A percentile compares a stretch with the other conserved stretches of the same genome.
These are phyloP conservation scores for Dasyurus viverrinus DNA, from an alignment of 2,113 vertebrate genomes.

Conservation along the genomic window DNA sequence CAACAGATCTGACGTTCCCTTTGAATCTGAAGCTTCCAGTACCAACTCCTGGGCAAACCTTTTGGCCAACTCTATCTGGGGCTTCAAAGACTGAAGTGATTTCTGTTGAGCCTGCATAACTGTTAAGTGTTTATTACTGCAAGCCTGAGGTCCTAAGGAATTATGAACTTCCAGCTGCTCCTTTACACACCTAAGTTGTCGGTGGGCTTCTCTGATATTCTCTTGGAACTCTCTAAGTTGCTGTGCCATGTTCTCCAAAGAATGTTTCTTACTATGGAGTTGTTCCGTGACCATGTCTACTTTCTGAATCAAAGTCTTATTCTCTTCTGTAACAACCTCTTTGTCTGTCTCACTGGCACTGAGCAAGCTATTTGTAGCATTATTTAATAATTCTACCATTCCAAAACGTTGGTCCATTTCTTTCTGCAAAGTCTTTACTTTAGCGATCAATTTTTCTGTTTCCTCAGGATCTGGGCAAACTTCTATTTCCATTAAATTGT, in stretches of 20 bases:
- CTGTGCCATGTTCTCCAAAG: slow-evolving; percentile 90
- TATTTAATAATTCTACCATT: slow-evolving; percentile 90
- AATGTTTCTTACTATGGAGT: slow-evolving; percentile 89
- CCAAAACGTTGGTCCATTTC: slow-evolving; percentile 94
- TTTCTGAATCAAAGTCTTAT: slow-evolving; percentile 83
- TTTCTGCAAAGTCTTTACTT: slow-evolving; percentile 92
- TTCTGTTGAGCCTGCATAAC: slow-evolving; percentile 96
- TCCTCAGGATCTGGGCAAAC: slow-evolving; percentile 85
- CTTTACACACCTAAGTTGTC: slow-evolving; percentile 88
- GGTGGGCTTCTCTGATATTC: slow-evolving; percentile 87
- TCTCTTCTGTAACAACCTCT: slow-evolving; percentile 88
- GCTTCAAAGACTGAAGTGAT: slow-evolving; percentile 87
- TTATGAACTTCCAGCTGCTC: slow-evolving; percentile 90
- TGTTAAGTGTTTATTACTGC: slow-evolving; percentile 93
- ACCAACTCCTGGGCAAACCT: slow-evolving; percentile 91
- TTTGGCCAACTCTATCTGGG: slow-evolving; percentile 88
- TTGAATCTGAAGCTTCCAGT: slow-evolving; percentile 88
- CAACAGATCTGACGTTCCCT: slow-evolving; percentile 91
- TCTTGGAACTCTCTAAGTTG: slow-evolving; percentile 94
- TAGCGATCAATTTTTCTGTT: slow-evolving; percentile 87
- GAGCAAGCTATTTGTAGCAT: slow-evolving; percentile 89
- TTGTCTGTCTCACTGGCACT: slow-evolving; percentile 89
- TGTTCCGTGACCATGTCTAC: slow-evolving; percentile 88
- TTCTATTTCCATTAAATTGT: slow-evolving; percentile 82
- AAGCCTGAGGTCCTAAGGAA: slow-evolving; percentile 89